Base-by-base conservation (phyloP, 2,797 vertebrate genomes). In the Botia almorhae region DNA sequence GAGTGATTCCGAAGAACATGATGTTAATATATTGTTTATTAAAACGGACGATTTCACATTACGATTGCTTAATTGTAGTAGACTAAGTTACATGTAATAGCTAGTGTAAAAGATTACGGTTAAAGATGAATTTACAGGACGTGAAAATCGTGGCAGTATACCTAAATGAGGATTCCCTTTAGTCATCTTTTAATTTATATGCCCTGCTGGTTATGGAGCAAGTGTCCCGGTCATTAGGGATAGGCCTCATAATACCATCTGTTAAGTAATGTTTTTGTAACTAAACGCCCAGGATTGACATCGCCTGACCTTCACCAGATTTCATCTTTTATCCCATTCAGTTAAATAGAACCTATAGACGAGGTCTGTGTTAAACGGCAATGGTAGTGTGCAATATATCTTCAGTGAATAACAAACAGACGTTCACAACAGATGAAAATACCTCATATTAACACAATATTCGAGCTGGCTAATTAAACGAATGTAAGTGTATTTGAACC, bases 271-370 rank as follows among this genome's bases (percentile, higher is more conserved):
- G 90, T 90, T 93, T 87, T 90, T 93, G 90, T 90, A 91, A 78
- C 89, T 92, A 91, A 94, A 91, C 74, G 89, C 86, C 87, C 65
- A 82, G 87, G 87, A 90, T 86, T 92, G 90, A 87, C 93, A 93
- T 85, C 85, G 36, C 84, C 80, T 90, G 91, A 92, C 90, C 91
- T 85, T 83, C 79, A 67, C 65, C 83, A 86, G 76, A 89, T 91
- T 90, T 89, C 85, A 86, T 76, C 84, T 92, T 91, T 91, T 90
- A 83, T 87, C 85, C 88, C 86, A 84, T 80, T 86, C 79, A 84
- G 84, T 82, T 78, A 80, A 81, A 36, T 69, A 73, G 79, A 81
- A 63, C 43, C 26, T 55, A 58, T 13, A 53, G 67, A 69, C 33
- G 26, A 65, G 29, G 65, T 33, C 53, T 72, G 61, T 88, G 85